Conservation (phyloP, 2,888 invertebrate genomes). For the Cephus nigrinus region DNA sequence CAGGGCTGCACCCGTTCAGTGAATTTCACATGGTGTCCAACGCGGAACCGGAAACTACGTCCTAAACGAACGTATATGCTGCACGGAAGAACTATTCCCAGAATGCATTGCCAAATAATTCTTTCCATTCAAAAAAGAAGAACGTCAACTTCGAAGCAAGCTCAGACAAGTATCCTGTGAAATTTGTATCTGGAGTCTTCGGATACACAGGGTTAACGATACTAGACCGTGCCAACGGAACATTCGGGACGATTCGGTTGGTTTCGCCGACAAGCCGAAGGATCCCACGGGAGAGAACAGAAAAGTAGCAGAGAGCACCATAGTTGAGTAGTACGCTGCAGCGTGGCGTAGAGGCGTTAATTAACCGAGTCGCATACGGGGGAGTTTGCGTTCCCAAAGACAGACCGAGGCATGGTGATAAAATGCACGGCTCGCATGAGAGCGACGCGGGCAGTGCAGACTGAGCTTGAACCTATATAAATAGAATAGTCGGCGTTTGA, state of each 20-base stretch:
- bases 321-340: conserved; percentile 14
- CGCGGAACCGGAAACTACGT: not conserved
- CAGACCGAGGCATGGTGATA: not conserved
- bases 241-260: not conserved
- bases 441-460: conserved; percentile 20
- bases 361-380: conserved; percentile 12
- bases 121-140: not conserved
- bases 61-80: not conserved
- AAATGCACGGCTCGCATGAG: conserved; percentile 1
- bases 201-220: not conserved
- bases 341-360: conserved; percentile 4
- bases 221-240: no score
- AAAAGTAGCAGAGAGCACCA: conserved; percentile 2
- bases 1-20: not conserved
- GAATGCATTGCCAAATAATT: not conserved
- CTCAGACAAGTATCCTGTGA: not conserved
- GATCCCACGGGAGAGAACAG: conserved; percentile 10
- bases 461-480: conserved; percentile 14
- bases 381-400: not conserved
- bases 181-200: not conserved
- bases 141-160: not conserved
- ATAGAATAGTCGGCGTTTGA: not conserved
- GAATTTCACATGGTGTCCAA: not conserved
- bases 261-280: not conserved
- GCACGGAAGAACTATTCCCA: no score